Evolutionary conservation across 2,888 invertebrate genomes (phyloP).

Genomic region (Eristalis arbustorum): DNA sequence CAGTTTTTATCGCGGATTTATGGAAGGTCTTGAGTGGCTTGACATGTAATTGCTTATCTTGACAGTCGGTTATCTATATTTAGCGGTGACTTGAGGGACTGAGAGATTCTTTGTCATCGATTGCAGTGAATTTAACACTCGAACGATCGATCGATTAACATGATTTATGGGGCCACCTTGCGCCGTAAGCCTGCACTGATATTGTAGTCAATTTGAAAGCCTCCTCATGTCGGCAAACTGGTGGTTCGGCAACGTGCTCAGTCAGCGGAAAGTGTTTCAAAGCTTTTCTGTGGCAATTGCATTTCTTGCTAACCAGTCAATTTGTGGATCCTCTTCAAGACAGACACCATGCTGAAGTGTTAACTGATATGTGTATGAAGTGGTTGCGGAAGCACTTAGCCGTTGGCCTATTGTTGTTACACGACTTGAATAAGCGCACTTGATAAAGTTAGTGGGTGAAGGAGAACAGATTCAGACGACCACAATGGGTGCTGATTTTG

Average conservation of each 20-base stretch:
- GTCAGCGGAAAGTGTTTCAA: neutral
- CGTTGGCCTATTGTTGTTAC: too few species aligned
- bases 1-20: conserved; percentile 7
- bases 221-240: neutral
- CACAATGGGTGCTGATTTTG: too few species aligned
- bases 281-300: neutral
- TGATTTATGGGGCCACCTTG: neutral
- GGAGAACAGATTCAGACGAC: too few species aligned
- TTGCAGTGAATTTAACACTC: neutral
- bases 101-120: neutral
- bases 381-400: neutral
- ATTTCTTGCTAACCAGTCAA: neutral
- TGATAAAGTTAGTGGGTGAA: too few species aligned
- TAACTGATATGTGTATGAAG: neutral
- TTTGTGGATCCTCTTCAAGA: neutral
- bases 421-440: too few species aligned
- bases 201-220: neutral
- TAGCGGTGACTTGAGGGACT: neutral
- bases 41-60: conserved; percentile 29
- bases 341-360: neutral
- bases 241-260: neutral
- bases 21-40: conserved; percentile 6
- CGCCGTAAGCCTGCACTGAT: neutral
- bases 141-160: neutral
- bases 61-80: conserved; percentile 29